Percentiles rank a stretch among this genome's conserved stretches.
phyloP scores from a whole-genome alignment of 2,797 vertebrate genomes.

The Intellagama lesueurii region DNA sequence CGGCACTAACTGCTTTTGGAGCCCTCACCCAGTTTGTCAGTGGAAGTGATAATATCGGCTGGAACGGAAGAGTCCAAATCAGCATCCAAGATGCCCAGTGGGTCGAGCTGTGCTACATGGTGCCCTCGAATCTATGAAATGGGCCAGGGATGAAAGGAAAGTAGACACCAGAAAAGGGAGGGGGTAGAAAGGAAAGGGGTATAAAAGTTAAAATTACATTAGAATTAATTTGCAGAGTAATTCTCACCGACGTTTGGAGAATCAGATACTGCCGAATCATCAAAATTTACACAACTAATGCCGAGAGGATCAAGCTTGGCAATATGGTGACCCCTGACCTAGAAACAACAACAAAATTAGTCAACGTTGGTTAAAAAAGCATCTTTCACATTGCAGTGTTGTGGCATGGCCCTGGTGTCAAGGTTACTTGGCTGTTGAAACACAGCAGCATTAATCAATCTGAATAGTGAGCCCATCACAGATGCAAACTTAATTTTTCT shows the following conservation, averaged over 20 bases:
- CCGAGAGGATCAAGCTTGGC: constrained; percentile 96
- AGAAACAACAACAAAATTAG: constrained; percentile 84
- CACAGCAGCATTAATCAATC: background rate
- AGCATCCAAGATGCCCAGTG: constrained; percentile 99
- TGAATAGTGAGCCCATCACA: background rate
- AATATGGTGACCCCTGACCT: constrained; percentile 98
- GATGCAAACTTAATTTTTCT: background rate
- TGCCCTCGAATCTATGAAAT: constrained; percentile 97
- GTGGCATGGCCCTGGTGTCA: background rate
- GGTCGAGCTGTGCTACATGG: constrained; percentile 99
- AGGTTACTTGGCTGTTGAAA: background rate
- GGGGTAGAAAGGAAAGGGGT: constrained; percentile 68
- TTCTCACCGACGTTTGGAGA: constrained; percentile 96
- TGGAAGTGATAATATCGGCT: constrained; percentile 97
- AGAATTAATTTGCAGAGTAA: constrained; percentile 80
- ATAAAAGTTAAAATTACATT: constrained; percentile 88
- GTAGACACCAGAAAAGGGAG: constrained; percentile 52
- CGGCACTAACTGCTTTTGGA: constrained; percentile 75
- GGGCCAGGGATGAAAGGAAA: constrained; percentile 72
- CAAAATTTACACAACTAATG: constrained; percentile 99
- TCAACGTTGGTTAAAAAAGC: constrained; percentile 51
- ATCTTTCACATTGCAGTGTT: constrained; percentile 4
- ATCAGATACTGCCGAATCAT: constrained; percentile 91
- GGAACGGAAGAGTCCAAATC: constrained; percentile 98
- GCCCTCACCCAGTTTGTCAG: constrained; percentile 99